Evolutionary conservation across 2,888 invertebrate species (phyloP).

Genomic region (Laspeyria flexula): DNA sequence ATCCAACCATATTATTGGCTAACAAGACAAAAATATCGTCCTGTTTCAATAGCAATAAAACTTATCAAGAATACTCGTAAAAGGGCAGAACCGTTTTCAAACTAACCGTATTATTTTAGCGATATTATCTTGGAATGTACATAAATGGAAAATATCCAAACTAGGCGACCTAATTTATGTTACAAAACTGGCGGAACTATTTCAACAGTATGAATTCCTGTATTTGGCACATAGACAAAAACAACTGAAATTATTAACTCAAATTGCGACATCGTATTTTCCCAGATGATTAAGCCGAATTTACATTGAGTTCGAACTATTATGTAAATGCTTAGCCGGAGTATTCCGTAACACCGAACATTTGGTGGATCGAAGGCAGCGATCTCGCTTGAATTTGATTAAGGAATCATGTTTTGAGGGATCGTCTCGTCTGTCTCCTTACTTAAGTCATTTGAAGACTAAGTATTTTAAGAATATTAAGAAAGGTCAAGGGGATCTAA

Average conservation of each 20-base stretch:
- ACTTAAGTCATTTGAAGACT: slow-evolving; percentile 23
- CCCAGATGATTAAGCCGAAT: slow-evolving; percentile 28
- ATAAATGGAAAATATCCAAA: neutral
- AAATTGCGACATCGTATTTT: slow-evolving; percentile 20
- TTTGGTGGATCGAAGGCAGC: slow-evolving; percentile 22
- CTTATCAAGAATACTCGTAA: too few relatives aligned
- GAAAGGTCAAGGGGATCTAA: slow-evolving; percentile 38
- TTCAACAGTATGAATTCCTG: neutral
- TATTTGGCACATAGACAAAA: slow-evolving; percentile 1
- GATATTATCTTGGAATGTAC: too few relatives aligned
- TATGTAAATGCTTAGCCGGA: slow-evolving; percentile 29
- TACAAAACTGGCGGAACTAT: neutral
- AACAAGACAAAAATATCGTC: too few relatives aligned
- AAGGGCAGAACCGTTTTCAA: too few relatives aligned
- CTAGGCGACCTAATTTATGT: neutral
- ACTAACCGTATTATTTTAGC: too few relatives aligned
- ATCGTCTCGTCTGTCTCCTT: slow-evolving; percentile 16
- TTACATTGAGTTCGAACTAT: slow-evolving; percentile 34
- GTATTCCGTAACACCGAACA: slow-evolving; percentile 26
- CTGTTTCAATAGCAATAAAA: too few relatives aligned
- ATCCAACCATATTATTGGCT: too few relatives aligned
- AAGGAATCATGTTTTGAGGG: slow-evolving; percentile 26
- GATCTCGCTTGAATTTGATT: slow-evolving; percentile 37
- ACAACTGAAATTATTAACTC: slow-evolving; percentile 13
- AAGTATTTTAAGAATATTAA: slow-evolving; percentile 36